Conservation (phyloP, 2,797 vertebrate genomes). For the Characodon lateralis region DNA sequence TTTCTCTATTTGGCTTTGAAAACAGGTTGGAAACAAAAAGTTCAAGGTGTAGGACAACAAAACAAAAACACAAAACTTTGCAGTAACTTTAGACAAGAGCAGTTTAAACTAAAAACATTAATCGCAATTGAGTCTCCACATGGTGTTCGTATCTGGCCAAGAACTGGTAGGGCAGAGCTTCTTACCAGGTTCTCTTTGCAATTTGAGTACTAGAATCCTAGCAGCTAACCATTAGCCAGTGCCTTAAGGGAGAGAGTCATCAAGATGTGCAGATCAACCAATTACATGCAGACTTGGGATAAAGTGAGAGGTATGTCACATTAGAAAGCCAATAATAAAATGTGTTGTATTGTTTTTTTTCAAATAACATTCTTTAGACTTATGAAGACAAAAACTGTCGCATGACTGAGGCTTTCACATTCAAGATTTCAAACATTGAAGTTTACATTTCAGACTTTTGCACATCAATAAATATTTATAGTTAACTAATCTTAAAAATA, state of each 20-base stretch:
- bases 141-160: too few relatives aligned
- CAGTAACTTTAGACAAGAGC: background rate
- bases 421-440: background rate
- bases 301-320: background rate
- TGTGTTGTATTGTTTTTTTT: background rate
- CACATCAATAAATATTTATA: too few relatives aligned
- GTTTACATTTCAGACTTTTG: too few relatives aligned
- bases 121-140: too few relatives aligned
- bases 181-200: background rate
- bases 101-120: background rate
- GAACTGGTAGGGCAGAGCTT: too few relatives aligned
- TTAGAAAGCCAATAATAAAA: background rate
- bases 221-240: background rate
- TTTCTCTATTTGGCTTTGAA: background rate
- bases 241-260: background rate
- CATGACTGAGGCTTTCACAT: background rate
- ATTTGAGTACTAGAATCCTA: background rate
- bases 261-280: background rate
- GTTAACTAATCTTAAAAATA: too few relatives aligned
- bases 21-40: background rate
- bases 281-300: background rate
- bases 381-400: background rate
- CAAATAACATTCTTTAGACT: background rate
- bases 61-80: background rate
- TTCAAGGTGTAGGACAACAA: background rate